A percentile compares a stretch with the other conserved stretches of the same genome.
These are phyloP conservation scores for Apistogramma diplotaenia DNA, from an alignment of 2,113 vertebrate genomes.

Conservation along the genomic window DNA sequence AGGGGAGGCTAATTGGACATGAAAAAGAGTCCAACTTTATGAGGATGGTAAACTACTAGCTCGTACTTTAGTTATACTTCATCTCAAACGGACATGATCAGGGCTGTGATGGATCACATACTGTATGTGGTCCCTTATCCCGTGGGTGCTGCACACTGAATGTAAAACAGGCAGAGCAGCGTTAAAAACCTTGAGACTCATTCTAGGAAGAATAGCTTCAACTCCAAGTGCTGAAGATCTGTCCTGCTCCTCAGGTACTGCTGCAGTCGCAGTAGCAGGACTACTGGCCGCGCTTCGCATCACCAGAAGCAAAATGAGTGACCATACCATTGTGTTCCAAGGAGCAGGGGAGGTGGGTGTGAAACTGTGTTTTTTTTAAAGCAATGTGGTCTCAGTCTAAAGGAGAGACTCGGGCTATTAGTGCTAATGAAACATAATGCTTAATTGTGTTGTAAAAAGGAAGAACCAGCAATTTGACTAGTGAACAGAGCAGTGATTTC, in stretches of 20 bases:
- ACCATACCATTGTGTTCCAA: conserved; percentile 94
- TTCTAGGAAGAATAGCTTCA: not conserved
- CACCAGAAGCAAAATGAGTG: conserved; percentile 89
- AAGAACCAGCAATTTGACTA: not conserved
- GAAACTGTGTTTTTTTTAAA: not conserved
- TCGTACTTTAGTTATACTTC: not conserved
- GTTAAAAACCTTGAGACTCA: accelerated
- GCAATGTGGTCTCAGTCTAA: not conserved
- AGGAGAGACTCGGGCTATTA: not conserved
- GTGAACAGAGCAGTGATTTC: not conserved
- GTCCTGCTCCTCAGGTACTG: conserved; percentile 81
- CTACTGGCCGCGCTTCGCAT: conserved; percentile 90
- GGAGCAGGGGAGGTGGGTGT: conserved; percentile 91
- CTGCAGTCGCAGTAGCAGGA: conserved; percentile 93
- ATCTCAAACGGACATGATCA: not conserved
- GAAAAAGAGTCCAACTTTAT: not conserved
- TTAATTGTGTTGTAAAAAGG: not conserved
- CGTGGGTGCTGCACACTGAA: not conserved
- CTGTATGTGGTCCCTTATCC: not conserved
- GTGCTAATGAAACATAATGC: not conserved
- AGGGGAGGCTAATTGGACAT: not conserved
- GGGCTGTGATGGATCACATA: not conserved
- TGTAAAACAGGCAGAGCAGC: not conserved
- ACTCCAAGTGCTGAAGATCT: not conserved
- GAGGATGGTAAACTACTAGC: not conserved